Percentiles rank a stretch among this genome's conserved stretches.
Evolutionary conservation across 2,888 invertebrate species (phyloP).

Genomic region (Parnassius smintheus): DNA sequence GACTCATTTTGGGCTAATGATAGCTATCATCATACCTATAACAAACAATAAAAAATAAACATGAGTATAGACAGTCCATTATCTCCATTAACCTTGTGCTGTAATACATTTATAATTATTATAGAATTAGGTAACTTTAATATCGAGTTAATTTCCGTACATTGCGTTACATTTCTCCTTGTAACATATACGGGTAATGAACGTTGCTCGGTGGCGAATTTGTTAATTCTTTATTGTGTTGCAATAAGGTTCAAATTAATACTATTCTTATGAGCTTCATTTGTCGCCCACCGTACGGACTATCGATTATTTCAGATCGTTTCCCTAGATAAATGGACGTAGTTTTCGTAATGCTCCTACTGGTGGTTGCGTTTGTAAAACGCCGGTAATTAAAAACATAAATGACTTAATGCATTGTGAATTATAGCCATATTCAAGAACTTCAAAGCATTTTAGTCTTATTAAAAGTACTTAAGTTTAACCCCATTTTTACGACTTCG

Average conservation of each 20-base stretch:
- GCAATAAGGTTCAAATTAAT: constrained; percentile 13
- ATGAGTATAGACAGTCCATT: neutral
- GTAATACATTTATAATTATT: constrained; percentile 8
- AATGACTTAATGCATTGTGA: too few species aligned
- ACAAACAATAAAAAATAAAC: too few species aligned
- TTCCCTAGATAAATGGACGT: constrained; percentile 27
- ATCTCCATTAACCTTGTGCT: neutral
- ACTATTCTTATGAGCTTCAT: neutral
- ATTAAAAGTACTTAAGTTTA: too few species aligned
- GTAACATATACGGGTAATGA: constrained; percentile 29
- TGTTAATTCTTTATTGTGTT: constrained; percentile 5
- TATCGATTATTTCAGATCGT: constrained; percentile 29
- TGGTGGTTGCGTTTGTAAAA: constrained; percentile 1
- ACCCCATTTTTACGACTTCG: too few species aligned
- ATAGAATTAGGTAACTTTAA: constrained; percentile 27
- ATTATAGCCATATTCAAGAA: too few species aligned
- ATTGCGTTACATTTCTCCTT: constrained; percentile 32
- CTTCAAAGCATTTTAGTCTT: too few species aligned
- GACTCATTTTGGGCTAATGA: too few species aligned
- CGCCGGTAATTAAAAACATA: constrained; percentile 9
- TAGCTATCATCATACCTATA: too few species aligned
- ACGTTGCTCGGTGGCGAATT: constrained; percentile 2
- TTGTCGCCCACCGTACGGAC: constrained; percentile 10
- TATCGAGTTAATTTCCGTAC: constrained; percentile 29
- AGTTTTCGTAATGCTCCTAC: constrained; percentile 17